These are phyloP conservation scores for Onychomys torridus DNA, from an alignment of 2,797 vertebrate genomes.

Conservation along the genomic window DNA sequence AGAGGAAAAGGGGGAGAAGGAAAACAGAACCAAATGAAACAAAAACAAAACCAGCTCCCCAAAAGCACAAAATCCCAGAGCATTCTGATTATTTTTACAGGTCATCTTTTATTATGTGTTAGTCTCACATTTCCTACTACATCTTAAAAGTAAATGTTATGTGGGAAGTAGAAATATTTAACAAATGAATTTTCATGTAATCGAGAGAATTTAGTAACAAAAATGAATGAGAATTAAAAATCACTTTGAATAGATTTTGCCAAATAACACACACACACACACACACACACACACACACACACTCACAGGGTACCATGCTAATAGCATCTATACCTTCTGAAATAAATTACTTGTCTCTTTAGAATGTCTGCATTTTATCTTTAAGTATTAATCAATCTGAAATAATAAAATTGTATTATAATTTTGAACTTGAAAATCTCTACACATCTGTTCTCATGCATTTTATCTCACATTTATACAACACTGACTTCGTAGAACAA, in stretches of 20 bases:
- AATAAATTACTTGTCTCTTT: neutral
- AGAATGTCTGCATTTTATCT: neutral
- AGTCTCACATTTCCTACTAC: neutral
- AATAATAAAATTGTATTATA: neutral
- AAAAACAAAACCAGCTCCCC: too few relatives aligned
- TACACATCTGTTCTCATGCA: neutral
- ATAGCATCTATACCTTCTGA: neutral
- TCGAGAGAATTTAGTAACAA: neutral
- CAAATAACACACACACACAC: neutral
- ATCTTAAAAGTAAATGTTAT: neutral
- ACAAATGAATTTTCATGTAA: neutral
- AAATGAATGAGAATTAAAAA: neutral
- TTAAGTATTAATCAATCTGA: conserved; percentile 11
- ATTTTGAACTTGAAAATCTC: neutral
- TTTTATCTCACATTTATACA: neutral
- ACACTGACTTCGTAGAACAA: neutral
- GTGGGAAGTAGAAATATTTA: neutral
- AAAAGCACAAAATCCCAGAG: neutral
- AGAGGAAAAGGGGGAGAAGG: too few relatives aligned
- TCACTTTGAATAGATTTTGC: neutral
- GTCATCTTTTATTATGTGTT: neutral
- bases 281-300: neutral
- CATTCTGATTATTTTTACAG: neutral
- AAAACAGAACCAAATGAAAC: neutral
- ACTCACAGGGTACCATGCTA: neutral